Base-by-base conservation (phyloP, 2,888 invertebrate genomes). In the Sinopyrophorus schimmeli region DNA sequence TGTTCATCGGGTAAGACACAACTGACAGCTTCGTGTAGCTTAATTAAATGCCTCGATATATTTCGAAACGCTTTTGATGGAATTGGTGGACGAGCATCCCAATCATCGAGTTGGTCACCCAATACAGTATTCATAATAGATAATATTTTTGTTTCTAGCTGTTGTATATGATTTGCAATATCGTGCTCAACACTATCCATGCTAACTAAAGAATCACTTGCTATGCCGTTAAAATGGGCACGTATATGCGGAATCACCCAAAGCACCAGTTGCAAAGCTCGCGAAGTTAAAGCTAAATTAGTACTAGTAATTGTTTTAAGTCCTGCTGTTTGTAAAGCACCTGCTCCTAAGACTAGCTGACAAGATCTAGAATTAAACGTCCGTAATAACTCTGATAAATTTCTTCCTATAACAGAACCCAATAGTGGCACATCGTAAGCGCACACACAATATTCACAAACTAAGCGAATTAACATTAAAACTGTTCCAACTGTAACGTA, bases 11-110 rank as follows among this genome's bases (percentile, higher is more conserved):
- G 93, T 64, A 95, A 76, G 62, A 94, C 87, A 59, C 87, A 86
- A 44, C 87, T 85, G 44, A 95, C 85, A 28, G 93, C 93, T 76
- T 95, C 94, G 69, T 95, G 91, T 55, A 95, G 77, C 74, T 93
- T 94, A 3, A 87, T 86, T 72, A 96, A 80, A 73, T 96, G 94
- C 70, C 86, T 84, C 31, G 90, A 90, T 67, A 92, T 88, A 74
- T 84, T 89, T 57, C 91, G 82, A 74, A 92, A 91, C 63, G 89
- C 83, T 70, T 88, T 86, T 7, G 96, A 97, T 27, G 98, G 97
- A 64, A 95, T 89, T 0, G 96, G 95, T 11, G 96, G 95, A 64
- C 90, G 87, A 0, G 94, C 93, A 71, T 94, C 92, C 96, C 97
- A 99, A 60, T 83, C 80, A 15, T 80, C 78, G 60, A 98, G 76